Percentiles rank a stretch among this genome's conserved stretches.
phyloP scores from a whole-genome alignment of 2,113 vertebrate genomes.

The human region GRCh38 chr14:50004001-50004500 shows the following conservation, averaged over 20 bases:
- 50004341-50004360: no score
- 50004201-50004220: background rate
- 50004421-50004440: slow-evolving; percentile 49
- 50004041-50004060: background rate
- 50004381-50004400: slow-evolving; percentile 32
- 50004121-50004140: background rate
- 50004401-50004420: background rate
- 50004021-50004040: background rate
- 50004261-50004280: no score
- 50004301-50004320: no score
- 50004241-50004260: background rate
- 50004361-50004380: no score
- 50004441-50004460: background rate
- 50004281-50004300: no score
- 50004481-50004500: background rate
- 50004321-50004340: no score
- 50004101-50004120: background rate
- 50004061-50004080: background rate
- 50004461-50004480: background rate
- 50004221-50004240: background rate
- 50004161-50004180: background rate
- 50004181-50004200: background rate
- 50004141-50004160: background rate
- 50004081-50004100: background rate
- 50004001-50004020: accelerated